Evolutionary conservation across 2,888 invertebrate genomes (phyloP), one percentile per base, ranked within the genome.

Genomic region (Petrolisthes cinctipes): DNA sequence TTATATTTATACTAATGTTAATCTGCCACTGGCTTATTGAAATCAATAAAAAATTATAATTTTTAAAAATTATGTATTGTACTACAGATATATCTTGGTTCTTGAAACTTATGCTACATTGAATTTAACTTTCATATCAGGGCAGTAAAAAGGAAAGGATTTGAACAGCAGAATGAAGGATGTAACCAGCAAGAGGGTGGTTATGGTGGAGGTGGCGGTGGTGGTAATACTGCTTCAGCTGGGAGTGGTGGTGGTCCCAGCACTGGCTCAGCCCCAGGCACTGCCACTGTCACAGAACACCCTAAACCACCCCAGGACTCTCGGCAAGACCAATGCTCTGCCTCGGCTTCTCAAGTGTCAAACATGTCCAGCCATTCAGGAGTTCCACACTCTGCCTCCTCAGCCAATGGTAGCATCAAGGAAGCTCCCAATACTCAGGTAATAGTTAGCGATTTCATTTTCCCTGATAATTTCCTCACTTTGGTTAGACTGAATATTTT

Each of bases 71-170:
- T 37, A 37, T 37, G 37, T 37, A 37, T 37, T 37, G 37, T 37
- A 37, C 1, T 37, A 37, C 37, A 37, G 37, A 37, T 37, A 37
- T 37, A 37, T 37, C 0, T 37, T 37, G 37, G 37, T 37, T 37
- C 37, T 37, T 37, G 37, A 37, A 37, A 37, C 37, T 37, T 37
- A 37, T 37, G 37, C 37, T 37, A 37, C 37, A 37, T 37, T 37
- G 37, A 37, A 37, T 1, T 37, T 37, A 37, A 37, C 37, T 37
- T 37, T 37, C 37, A 37, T 37, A 37, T 37, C 84, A 91, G 91
- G 91, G 91, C 68, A 91, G 66, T 92, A 90, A 89, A 92, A 91
- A 83, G 91, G 89, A 57, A 91, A 91, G 87, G 91, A 78, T 85
- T 91, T 91, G 73, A 89, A 54, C 37, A 91, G 90, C 86, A 83